Percentiles rank a stretch among this genome's conserved stretches.
phyloP scores from a whole-genome alignment of 2,113 vertebrate genomes.

The Lonchura striata region DNA sequence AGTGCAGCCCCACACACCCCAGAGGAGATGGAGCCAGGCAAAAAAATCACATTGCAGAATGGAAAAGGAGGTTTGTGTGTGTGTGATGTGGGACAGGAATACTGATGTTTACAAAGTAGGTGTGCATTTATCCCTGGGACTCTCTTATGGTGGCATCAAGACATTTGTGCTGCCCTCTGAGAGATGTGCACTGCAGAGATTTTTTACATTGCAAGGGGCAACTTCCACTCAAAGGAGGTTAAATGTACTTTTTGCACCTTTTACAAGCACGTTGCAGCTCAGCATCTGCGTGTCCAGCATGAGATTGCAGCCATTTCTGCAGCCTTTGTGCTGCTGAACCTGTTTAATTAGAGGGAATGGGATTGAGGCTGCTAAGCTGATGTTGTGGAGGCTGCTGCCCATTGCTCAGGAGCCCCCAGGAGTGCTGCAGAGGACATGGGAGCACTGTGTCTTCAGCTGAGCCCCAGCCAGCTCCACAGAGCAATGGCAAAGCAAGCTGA shows the following conservation, averaged over 20 bases:
- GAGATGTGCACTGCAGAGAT: background rate
- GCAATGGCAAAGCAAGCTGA: background rate
- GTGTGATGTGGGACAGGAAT: background rate
- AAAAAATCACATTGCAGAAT: background rate
- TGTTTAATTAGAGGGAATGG: constrained; percentile 69
- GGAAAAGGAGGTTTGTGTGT: background rate
- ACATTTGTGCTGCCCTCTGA: background rate
- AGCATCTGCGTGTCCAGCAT: constrained; percentile 47
- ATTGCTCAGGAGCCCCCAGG: constrained; percentile 1
- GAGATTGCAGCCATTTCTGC: constrained; percentile 49
- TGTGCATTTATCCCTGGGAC: background rate
- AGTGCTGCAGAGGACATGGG: background rate
- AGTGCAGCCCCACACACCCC: background rate
- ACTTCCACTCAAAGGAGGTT: background rate
- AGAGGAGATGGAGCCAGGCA: background rate
- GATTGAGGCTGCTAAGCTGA: constrained; percentile 58
- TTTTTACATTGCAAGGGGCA: background rate
- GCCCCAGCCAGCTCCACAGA: background rate
- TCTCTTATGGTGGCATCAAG: background rate
- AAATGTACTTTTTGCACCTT: constrained; percentile 12
- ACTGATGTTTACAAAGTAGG: background rate
- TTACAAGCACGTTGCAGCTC: background rate
- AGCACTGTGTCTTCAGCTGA: background rate
- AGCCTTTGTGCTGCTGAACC: constrained; percentile 32
- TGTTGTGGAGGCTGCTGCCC: constrained; percentile 41